Percentiles rank a stretch among this genome's conserved stretches.
phyloP scores from a whole-genome alignment of 2,113 vertebrate species.

The Bos javanicus region DNA sequence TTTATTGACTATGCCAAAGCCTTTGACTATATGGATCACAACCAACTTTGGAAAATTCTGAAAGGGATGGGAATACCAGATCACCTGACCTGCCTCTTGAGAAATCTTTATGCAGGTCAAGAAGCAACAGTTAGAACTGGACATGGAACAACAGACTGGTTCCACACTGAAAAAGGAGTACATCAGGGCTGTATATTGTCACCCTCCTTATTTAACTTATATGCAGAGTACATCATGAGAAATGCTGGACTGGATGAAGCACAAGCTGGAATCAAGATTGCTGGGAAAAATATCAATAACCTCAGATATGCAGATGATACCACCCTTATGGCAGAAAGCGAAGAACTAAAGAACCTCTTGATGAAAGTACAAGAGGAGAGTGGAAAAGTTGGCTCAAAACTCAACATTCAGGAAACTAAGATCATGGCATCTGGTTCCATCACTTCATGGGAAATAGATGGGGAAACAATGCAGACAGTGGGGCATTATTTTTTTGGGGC shows the following conservation, averaged over 20 bases:
- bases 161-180: not conserved
- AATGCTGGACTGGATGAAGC: not conserved
- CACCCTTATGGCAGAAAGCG: not conserved
- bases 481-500: accelerated
- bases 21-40: not conserved
- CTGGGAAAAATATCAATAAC: not conserved
- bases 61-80: not conserved
- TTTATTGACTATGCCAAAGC: not conserved
- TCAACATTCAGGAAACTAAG: not conserved
- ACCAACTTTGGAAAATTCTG: not conserved
- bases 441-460: not conserved
- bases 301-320: not conserved
- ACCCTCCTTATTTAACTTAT: not conserved
- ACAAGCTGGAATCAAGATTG: not conserved
- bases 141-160: not conserved
- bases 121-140: not conserved
- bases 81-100: not conserved
- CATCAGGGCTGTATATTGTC: not conserved
- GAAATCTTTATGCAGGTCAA: not conserved
- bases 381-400: not conserved
- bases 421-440: not conserved
- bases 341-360: not conserved
- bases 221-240: not conserved
- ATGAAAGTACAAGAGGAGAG: not conserved
- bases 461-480: not conserved